A percentile compares a stretch with the other conserved stretches of the same genome.
Evolutionary conservation across 2,797 vertebrate genomes (phyloP).

Genomic region (Chaenodraco wilsoni): DNA sequence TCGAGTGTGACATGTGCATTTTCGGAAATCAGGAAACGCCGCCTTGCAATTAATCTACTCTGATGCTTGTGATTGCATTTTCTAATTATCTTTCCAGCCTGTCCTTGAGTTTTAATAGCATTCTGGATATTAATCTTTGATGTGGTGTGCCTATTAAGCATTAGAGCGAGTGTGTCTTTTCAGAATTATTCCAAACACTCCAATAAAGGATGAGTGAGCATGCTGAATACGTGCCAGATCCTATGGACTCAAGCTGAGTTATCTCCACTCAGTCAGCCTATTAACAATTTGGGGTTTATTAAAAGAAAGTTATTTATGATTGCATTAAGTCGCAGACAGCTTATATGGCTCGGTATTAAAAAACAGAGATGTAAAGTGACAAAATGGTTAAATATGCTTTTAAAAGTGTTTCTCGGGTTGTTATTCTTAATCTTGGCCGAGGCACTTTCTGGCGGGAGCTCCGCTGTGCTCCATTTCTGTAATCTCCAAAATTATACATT

Average conservation of each 20-base stretch:
- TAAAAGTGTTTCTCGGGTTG: conserved; percentile 55
- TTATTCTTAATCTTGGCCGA: conserved; percentile 70
- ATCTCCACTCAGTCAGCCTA: conserved; percentile 72
- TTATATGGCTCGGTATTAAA: conserved; percentile 54
- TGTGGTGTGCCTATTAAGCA: conserved; percentile 81
- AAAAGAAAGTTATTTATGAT: conserved; percentile 76
- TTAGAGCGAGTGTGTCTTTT: conserved; percentile 76
- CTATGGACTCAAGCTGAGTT: conserved; percentile 74
- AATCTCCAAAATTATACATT: conserved; percentile 76
- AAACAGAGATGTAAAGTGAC: conserved; percentile 41
- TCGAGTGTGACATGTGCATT: conserved; percentile 68
- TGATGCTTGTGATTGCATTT: conserved; percentile 87
- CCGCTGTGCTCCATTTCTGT: conserved; percentile 60
- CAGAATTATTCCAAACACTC: conserved; percentile 78
- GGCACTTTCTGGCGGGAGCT: conserved; percentile 56
- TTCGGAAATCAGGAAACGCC: conserved; percentile 70
- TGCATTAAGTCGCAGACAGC: conserved; percentile 62
- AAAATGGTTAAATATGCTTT: conserved; percentile 61
- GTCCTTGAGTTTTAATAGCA: conserved; percentile 88
- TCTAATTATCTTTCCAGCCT: conserved; percentile 87
- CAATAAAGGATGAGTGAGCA: conserved; percentile 70
- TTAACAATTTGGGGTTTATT: conserved; percentile 66
- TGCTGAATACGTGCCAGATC: conserved; percentile 71
- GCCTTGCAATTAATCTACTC: conserved; percentile 81
- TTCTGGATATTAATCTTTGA: conserved; percentile 88